Percentiles rank a stretch among this genome's conserved stretches.
These are phyloP conservation scores for Triplophysa siluroides DNA, from an alignment of 2,113 vertebrate species.

Conservation along the genomic window DNA sequence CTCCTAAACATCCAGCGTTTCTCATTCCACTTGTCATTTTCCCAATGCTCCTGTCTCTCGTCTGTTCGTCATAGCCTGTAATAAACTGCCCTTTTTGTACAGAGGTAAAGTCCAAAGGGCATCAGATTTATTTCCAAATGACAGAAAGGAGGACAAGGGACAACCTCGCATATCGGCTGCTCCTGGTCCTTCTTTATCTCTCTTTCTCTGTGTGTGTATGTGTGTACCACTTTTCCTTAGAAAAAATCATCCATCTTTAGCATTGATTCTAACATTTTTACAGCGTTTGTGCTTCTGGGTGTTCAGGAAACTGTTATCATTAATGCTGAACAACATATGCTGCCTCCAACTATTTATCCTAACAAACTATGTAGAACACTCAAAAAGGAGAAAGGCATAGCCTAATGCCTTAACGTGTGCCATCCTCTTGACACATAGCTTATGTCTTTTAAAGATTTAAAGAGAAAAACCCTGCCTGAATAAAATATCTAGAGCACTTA, in stretches of 20 bases:
- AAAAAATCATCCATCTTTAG: neutral
- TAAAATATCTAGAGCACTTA: slow-evolving; percentile 43
- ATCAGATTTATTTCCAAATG: slow-evolving; percentile 77
- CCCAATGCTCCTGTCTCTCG: slow-evolving; percentile 71
- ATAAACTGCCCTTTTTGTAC: slow-evolving; percentile 72
- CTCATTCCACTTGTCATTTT: slow-evolving; percentile 68
- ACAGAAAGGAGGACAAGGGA: slow-evolving; percentile 56
- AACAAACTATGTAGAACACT: neutral
- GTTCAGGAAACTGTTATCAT: neutral
- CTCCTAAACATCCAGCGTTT: slow-evolving; percentile 71
- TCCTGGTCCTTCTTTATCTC: slow-evolving; percentile 21
- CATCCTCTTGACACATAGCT: slow-evolving; percentile 32
- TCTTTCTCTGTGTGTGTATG: neutral
- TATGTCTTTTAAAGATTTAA: slow-evolving; percentile 52
- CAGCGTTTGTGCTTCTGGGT: neutral
- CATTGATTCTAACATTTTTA: neutral
- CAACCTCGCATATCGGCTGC: slow-evolving; percentile 45
- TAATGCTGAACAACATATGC: neutral
- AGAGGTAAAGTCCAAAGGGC: slow-evolving; percentile 74
- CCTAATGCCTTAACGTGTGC: neutral
- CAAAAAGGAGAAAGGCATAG: neutral
- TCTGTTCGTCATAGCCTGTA: slow-evolving; percentile 79
- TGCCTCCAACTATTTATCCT: neutral
- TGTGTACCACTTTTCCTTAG: neutral
- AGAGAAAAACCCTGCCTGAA: slow-evolving; percentile 43